Base-by-base conservation (phyloP, 2,888 invertebrate species). In the Thecophora atra region DNA sequence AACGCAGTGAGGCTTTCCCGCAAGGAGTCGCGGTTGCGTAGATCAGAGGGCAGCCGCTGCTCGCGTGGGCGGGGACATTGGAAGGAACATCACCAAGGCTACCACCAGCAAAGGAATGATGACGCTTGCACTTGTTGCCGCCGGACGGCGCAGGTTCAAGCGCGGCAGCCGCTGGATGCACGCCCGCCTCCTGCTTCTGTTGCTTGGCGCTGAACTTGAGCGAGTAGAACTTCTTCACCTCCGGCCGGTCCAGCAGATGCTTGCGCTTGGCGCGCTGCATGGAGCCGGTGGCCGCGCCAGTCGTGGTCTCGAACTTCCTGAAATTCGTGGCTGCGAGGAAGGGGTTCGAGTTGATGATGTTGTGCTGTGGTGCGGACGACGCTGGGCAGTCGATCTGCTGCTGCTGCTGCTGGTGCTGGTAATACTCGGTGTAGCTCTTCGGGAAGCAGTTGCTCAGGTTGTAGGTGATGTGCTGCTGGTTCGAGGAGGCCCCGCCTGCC, bases 81-180 rank as follows among this genome's bases (percentile, higher is more conserved):
- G 80, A 78, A 77, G 81, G 80, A 81, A 83, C 80, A 84, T 83
- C 84, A 82, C 82, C 83, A 80, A 82, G 81, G 82, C 84, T 82
- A 78, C 83, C 82, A 80, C 83, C 83, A 82, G 84, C 83, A 81
- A 85, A 83, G 78, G 85, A 86, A 78, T 86, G 85, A 83, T 87
- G 86, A 73, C 85, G 80, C 77, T 85, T 86, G 76, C 87, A 87
- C 73, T 84, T 85, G 70, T 76, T 76, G 26, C 64, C 72, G 3
- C 60, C 44, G 60, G 1, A 72, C 64, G 3, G 74, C 17, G 75
- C 37, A 1, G 63, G 42, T 19, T 7, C 28, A 13, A 28, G 52
- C 21, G 51, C 19, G 0, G 8, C 28, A 8, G 66, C 30, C 26
- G 26, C 37, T 72, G 62, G 64, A 30, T 5, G 11, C 47, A 44